A percentile compares a stretch with the other conserved stretches of the same genome.
These are phyloP conservation scores for Xestia ashworthii DNA, from an alignment of 2,888 invertebrate genomes.

Conservation along the genomic window DNA sequence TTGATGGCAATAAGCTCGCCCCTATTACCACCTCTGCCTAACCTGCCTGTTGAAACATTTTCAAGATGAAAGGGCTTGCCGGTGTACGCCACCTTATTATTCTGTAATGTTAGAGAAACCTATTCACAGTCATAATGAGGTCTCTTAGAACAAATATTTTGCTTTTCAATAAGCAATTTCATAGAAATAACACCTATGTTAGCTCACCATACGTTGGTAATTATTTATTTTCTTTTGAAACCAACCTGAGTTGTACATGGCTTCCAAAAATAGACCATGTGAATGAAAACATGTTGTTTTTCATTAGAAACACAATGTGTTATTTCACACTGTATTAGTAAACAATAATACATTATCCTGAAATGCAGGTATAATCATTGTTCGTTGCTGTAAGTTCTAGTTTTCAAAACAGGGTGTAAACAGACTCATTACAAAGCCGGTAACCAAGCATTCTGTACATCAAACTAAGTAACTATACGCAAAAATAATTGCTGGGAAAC, in stretches of 20 bases:
- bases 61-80: neutral
- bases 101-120: neutral
- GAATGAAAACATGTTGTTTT: conserved; percentile 12
- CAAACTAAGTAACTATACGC: no score
- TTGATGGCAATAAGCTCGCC: no score
- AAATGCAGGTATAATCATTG: neutral
- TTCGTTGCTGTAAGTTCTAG: neutral
- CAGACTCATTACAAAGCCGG: no score
- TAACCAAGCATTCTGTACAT: no score
- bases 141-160: conserved; percentile 14
- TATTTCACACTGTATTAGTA: neutral
- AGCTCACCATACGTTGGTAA: neutral
- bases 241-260: neutral
- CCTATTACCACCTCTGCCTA: neutral
- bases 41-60: neutral
- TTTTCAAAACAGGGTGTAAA: no score
- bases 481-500: no score
- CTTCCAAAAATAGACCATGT: conserved; percentile 27
- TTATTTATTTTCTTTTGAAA: conserved; percentile 21
- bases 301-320: neutral
- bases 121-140: neutral
- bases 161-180: neutral
- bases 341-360: neutral
- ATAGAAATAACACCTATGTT: conserved; percentile 10
- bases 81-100: neutral